phyloP scores from a whole-genome alignment of 2,113 vertebrate species.

The Zosterops hypoxanthus region DNA sequence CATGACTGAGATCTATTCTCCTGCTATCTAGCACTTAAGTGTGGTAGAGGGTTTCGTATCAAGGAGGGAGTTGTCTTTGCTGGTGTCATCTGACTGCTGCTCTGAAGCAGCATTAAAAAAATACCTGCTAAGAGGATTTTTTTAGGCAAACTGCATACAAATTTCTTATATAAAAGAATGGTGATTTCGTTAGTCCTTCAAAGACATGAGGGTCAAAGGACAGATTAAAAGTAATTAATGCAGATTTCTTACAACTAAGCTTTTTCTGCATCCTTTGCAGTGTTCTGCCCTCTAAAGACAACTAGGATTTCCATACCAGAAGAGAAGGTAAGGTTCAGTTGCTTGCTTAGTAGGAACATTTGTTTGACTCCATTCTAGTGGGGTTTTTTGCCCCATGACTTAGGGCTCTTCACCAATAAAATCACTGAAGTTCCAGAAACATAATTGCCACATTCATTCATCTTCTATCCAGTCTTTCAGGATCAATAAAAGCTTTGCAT shows the following conservation, averaged over 20 bases:
- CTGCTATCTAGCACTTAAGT: not conserved
- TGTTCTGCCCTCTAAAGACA: not conserved
- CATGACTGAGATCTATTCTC: not conserved
- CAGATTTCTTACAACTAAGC: not conserved
- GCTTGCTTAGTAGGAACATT: not conserved
- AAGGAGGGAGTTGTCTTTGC: not conserved
- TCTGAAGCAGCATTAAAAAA: not conserved
- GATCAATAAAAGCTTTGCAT: not conserved
- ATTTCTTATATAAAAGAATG: not conserved
- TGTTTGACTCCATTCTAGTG: not conserved
- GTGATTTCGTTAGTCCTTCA: not conserved
- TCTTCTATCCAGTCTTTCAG: not conserved
- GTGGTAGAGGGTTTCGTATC: not conserved
- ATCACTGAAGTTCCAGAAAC: not conserved
- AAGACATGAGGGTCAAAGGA: not conserved
- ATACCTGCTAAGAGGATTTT: not conserved
- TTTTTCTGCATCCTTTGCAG: not conserved
- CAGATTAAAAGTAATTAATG: not conserved
- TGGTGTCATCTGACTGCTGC: not conserved
- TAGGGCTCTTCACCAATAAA: not conserved
- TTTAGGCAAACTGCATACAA: not conserved
- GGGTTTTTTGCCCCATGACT: rapidly evolving
- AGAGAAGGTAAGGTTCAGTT: not conserved
- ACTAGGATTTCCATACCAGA: not conserved
- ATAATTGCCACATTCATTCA: not conserved